A percentile compares a stretch with the other conserved stretches of the same genome.
phyloP scores from a whole-genome alignment of 2,113 vertebrate genomes.

The Elaphurus davidianus region DNA sequence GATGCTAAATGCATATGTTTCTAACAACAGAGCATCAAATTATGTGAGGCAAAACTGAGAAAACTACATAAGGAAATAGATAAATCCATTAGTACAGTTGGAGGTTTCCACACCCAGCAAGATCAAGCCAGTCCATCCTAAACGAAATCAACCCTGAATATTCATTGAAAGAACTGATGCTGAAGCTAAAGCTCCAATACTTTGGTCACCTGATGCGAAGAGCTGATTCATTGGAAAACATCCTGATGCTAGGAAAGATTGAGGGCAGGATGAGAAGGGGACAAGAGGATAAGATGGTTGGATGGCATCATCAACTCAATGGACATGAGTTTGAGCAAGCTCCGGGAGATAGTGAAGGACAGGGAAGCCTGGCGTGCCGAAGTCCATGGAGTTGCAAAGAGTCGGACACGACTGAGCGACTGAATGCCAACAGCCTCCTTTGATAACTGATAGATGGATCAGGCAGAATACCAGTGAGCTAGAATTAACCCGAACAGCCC shows the following conservation, averaged over 20 bases:
- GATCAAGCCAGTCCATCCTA: not conserved
- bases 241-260: not conserved
- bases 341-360: not conserved
- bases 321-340: not conserved
- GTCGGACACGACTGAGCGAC: not conserved
- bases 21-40: not conserved
- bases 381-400: not conserved
- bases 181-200: not conserved
- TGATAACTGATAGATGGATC: not conserved
- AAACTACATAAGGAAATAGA: not conserved
- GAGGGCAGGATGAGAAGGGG: not conserved
- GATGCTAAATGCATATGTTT: not conserved
- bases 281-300: not conserved
- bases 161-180: not conserved
- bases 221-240: not conserved
- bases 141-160: not conserved
- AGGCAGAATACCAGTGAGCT: not conserved
- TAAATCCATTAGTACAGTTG: not conserved
- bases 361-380: fast-evolving
- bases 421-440: not conserved
- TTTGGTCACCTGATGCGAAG: not conserved
- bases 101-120: not conserved
- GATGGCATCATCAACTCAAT: not conserved
- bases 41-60: not conserved
- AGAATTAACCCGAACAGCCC: not conserved